phyloP scores from a whole-genome alignment of 2,797 vertebrate genomes.

The Rousettus madagascariensis region DNA sequence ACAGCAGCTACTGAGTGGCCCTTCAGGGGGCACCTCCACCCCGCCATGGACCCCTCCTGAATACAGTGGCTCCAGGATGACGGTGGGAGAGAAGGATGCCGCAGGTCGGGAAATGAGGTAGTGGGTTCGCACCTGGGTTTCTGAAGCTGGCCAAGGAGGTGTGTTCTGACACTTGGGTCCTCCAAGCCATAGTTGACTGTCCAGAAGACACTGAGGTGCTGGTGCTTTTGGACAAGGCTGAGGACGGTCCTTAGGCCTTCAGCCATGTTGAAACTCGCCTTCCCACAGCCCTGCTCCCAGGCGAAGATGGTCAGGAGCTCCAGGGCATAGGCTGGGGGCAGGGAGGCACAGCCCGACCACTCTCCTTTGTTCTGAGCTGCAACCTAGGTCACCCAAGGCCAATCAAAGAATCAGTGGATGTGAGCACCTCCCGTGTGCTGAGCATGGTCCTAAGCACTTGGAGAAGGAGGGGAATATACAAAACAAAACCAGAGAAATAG shows the following conservation, averaged over 20 bases:
- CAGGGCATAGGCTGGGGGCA: slow-evolving; percentile 71
- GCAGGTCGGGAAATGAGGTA: background rate
- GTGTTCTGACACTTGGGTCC: background rate
- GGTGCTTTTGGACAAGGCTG: background rate
- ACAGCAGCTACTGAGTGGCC: background rate
- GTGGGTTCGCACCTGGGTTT: slow-evolving; percentile 41
- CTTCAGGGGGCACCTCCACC: background rate
- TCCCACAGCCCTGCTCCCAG: slow-evolving; percentile 67
- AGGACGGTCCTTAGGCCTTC: slow-evolving; percentile 76
- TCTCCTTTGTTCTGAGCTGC: background rate
- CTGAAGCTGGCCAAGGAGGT: slow-evolving; percentile 53
- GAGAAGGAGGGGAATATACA: background rate
- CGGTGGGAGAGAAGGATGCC: fast-evolving
- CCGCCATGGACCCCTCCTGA: background rate
- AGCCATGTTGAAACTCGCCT: slow-evolving; percentile 29
- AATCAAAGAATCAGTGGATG: background rate
- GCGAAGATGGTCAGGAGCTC: slow-evolving; percentile 83
- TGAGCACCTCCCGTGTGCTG: background rate
- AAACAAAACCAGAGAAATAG: background rate
- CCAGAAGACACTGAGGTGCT: slow-evolving; percentile 81
- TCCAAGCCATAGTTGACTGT: slow-evolving; percentile 72
- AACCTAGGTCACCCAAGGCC: slow-evolving; percentile 20
- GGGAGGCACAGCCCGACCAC: background rate
- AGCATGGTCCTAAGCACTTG: background rate
- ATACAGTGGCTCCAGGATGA: background rate